These are phyloP conservation scores for Ataeniobius toweri DNA, from an alignment of 2,797 vertebrate species.

Conservation along the genomic window DNA sequence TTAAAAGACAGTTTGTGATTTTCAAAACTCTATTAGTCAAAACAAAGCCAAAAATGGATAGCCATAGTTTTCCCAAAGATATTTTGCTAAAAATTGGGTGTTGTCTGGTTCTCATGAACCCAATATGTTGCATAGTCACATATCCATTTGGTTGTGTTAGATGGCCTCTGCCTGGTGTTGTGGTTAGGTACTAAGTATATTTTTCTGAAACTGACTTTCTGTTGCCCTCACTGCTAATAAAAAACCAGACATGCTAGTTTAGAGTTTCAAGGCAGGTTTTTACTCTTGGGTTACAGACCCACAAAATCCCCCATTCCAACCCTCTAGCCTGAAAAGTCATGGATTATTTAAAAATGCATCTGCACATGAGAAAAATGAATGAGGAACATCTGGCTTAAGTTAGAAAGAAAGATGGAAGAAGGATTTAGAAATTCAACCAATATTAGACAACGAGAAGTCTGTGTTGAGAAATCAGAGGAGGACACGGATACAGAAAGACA, in stretches of 20 bases:
- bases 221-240: conserved; percentile 35
- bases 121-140: not conserved
- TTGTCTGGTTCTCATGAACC: not conserved
- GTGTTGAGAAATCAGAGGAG: conserved; percentile 54
- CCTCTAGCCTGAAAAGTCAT: conserved; percentile 74
- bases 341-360: conserved; percentile 84
- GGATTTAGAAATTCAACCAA: conserved; percentile 49
- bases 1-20: not conserved
- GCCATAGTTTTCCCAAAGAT: not conserved
- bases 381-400: conserved; percentile 81
- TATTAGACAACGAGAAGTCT: conserved; percentile 52
- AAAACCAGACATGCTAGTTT: conserved; percentile 32
- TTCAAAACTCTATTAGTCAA: not conserved
- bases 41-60: not conserved
- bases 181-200: conserved; percentile 57
- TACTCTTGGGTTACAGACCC: conserved; percentile 56
- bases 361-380: conserved; percentile 79
- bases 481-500: conserved; percentile 52
- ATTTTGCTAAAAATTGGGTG: not conserved
- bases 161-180: conserved; percentile 25
- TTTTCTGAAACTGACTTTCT: conserved; percentile 61
- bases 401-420: conserved; percentile 49
- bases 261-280: conserved; percentile 43
- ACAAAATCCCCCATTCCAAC: conserved; percentile 60
- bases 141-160: conserved; percentile 47